A percentile compares a stretch with the other conserved stretches of the same genome.
Evolutionary conservation across 2,797 vertebrate species (phyloP).

Genomic region (Spinus pinus): DNA sequence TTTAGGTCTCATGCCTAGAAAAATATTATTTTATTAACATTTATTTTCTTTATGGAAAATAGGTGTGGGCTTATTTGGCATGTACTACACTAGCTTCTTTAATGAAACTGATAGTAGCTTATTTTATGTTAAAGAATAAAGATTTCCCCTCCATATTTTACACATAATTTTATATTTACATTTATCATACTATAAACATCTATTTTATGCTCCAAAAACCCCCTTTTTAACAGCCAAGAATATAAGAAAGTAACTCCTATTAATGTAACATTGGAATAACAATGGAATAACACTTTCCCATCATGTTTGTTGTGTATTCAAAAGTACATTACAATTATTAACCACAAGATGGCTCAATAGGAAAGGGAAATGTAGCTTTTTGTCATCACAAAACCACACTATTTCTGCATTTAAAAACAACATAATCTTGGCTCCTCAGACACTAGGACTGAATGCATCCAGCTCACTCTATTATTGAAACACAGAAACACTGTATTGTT

Average conservation of each 20-base stretch:
- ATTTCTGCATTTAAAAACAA: background rate
- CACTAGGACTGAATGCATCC: background rate
- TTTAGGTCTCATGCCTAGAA: background rate
- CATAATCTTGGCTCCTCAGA: background rate
- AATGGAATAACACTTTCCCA: background rate
- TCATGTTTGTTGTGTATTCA: background rate
- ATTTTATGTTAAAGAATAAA: background rate
- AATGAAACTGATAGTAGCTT: background rate
- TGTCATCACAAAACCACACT: accelerated
- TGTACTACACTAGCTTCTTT: background rate
- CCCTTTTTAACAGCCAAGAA: background rate
- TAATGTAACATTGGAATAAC: background rate
- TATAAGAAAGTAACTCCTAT: background rate
- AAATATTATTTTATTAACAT: background rate
- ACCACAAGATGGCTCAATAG: conserved; percentile 75
- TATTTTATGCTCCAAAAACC: background rate
- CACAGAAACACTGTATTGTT: background rate
- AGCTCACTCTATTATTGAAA: background rate
- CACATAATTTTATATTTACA: background rate
- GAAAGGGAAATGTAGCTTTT: conserved; percentile 18
- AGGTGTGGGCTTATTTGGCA: background rate
- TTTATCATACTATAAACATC: background rate
- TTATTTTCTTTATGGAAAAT: background rate
- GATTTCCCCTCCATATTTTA: background rate
- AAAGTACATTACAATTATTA: conserved; percentile 26